Base-by-base conservation (phyloP, 2,888 invertebrate species). In the Idaea dimidiata region DNA sequence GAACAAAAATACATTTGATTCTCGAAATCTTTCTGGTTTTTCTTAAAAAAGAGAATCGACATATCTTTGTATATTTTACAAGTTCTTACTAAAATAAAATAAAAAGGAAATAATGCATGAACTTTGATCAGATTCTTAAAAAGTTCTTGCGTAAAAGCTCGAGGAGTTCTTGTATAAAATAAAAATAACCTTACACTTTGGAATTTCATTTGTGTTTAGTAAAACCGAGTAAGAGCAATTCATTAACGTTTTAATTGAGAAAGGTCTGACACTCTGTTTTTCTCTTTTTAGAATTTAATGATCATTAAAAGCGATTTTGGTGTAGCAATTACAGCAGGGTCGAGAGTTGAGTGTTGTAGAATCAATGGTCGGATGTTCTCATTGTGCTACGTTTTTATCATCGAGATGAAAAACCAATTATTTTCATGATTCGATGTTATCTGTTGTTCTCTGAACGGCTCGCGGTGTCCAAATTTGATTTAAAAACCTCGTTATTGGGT, bases 341-440 rank as follows among this genome's bases (percentile, higher is more conserved):
- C 66, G 62, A 65, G 57, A 58, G n/a, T 57, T 59, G 55, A 53
- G 33, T 58, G 67, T 43, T 63, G 62, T 65, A 56, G 43, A 66
- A 65, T 63, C 68, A 31, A 60, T 59, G 61, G 60, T 73, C 75
- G 74, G 76, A 74, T 67, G 60, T 31, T 60, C 17, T 72, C 63
- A 79, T 81, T 81, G 80, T 82, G 72, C 72, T 72, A 64, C 66
- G 69, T 71, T 68, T 74, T 77, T 74, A 76, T 43, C 43, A 72
- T 73, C 63, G 72, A 73, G 75, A 77, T 77, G 74, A 76, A 78
- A 75, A 67, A 68, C 70, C 73, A 77, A 78, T 80, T 78, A 69
- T 74, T 71, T 65, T 66, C 72, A 63, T 62, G 66, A 66, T 67
- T 67, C 66, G 58, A 67, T 70, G 77, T 81, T 82, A 82, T 80